phyloP scores from a whole-genome alignment of 1,140 invertebrate genomes.

The Listronotus bonariensis region DNA sequence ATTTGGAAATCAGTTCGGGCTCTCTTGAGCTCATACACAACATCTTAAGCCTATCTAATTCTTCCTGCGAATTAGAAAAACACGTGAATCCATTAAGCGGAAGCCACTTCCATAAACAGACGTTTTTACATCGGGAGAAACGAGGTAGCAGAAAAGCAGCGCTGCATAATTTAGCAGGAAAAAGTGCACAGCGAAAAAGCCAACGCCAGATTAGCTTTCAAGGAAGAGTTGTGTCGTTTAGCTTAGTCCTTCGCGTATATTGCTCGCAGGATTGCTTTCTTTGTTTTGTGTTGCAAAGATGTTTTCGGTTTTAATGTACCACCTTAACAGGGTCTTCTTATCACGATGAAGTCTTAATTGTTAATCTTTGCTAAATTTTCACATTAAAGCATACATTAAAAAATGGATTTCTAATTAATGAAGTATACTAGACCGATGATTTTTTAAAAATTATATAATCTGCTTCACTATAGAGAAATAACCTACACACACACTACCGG shows the following conservation, averaged over 20 bases:
- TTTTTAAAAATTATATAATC: too few species aligned
- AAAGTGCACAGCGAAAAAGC: constrained; percentile 11
- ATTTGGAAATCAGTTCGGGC: too few species aligned
- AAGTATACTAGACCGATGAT: too few species aligned
- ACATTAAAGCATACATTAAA: too few species aligned
- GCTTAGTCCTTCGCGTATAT: constrained; percentile 5
- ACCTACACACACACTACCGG: too few species aligned
- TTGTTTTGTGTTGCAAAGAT: too few species aligned
- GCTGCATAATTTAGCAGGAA: constrained; percentile 12
- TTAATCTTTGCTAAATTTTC: too few species aligned
- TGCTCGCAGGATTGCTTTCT: background rate
- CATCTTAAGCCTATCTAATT: background rate
- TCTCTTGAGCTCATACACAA: background rate
- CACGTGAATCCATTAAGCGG: background rate
- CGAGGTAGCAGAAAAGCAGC: background rate
- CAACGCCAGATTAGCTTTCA: constrained; percentile 8
- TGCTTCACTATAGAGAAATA: too few species aligned
- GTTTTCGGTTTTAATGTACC: too few species aligned
- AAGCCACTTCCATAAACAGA: constrained; percentile 5
- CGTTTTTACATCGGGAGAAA: constrained; percentile 4
- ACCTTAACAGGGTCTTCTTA: too few species aligned
- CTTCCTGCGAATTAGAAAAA: constrained; percentile 2
- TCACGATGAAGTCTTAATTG: too few species aligned
- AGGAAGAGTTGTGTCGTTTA: constrained; percentile 5
- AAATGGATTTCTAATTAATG: too few species aligned